Base-by-base conservation (phyloP, 2,888 invertebrate genomes). In the Toxonevra muliebris region DNA sequence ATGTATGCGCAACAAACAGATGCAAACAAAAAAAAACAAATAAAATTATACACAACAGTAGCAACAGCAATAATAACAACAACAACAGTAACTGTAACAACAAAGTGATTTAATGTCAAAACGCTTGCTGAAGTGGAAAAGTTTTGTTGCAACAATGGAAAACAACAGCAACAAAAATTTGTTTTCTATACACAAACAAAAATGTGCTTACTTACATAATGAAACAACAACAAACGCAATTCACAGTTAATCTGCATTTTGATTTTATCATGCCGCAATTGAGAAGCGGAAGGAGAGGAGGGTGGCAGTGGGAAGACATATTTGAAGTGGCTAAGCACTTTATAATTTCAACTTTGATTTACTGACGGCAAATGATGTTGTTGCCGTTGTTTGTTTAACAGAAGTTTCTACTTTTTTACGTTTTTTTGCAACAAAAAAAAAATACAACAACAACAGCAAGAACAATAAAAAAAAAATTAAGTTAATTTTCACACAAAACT, bases 261-360 rank as follows among this genome's bases (percentile, higher is more conserved):
- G 54, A 66, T 66, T 50, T 65, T 59, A 9, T 30, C 30, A 30
- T 30, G 30, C 7, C 30, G 30, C 30, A 30, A 30, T 4, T 30
- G 30, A 2, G 30, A 30, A 4, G 30, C 2, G 7, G 30, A 30
- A 7, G 7, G 30, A 52, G 50, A 7, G n/a, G 48, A 17, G 19
- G 17, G 20, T n/a, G 15, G 40, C 30, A 20, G 30, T 48, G 20
- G 9, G 57, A 41, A 19, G 13, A 11, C 11, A 41, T 19, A 45
- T 13, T 57, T 48, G 48, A 20, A 12, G 30, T 48, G 54, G 40
- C 30, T 30, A 61, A 61, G 66, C 48, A 57, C 66, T 61, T 66
- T 61, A 66, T 66, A 66, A 66, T 66, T 66, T 66, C 50, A 55
- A 61, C 61, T 66, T 62, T 66, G 66, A 66, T 66, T 66, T 66